Percentiles rank a stretch among this genome's conserved stretches.
Conservation (phyloP, 1,140 invertebrate genomes). For the Anoplolepis gracilipes region DNA sequence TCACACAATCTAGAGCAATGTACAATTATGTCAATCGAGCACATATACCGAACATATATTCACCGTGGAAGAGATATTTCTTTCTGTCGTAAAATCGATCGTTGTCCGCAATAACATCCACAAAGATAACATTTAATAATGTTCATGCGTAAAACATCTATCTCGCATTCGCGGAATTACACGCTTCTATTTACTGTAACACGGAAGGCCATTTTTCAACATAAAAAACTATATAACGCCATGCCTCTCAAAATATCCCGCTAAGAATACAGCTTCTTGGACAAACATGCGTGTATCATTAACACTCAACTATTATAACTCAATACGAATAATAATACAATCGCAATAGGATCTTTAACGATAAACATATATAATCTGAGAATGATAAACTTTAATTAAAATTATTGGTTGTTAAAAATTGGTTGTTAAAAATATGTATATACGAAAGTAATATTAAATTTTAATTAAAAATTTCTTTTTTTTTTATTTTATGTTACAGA, state of each 20-base stretch:
- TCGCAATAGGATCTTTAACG: constrained; percentile 18
- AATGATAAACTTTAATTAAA: neutral
- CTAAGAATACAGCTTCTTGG: constrained; percentile 58
- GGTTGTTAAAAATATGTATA: no score
- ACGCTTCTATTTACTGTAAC: constrained; percentile 76
- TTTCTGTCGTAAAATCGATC: constrained; percentile 71
- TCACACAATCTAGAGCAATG: constrained; percentile 43
- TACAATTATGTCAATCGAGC: constrained; percentile 21
- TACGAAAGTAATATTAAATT: constrained; percentile 1
- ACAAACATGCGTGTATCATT: constrained; percentile 57
- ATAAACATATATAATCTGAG: no score
- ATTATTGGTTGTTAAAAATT: neutral
- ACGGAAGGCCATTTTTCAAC: constrained; percentile 65
- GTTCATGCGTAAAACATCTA: constrained; percentile 61
- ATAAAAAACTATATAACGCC: constrained; percentile 64
- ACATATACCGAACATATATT: constrained; percentile 1
- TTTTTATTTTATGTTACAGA: neutral
- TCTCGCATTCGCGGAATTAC: constrained; percentile 51
- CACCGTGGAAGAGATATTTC: constrained; percentile 64
- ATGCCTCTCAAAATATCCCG: constrained; percentile 59
- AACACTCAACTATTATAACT: constrained; percentile 29
- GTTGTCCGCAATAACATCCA: constrained; percentile 71
- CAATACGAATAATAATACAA: neutral
- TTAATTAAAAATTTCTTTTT: neutral
- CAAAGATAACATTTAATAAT: constrained; percentile 72